Percentiles rank a stretch among this genome's conserved stretches.
Evolutionary conservation across 2,797 vertebrate genomes (phyloP).

Genomic region (Falco columbarius): DNA sequence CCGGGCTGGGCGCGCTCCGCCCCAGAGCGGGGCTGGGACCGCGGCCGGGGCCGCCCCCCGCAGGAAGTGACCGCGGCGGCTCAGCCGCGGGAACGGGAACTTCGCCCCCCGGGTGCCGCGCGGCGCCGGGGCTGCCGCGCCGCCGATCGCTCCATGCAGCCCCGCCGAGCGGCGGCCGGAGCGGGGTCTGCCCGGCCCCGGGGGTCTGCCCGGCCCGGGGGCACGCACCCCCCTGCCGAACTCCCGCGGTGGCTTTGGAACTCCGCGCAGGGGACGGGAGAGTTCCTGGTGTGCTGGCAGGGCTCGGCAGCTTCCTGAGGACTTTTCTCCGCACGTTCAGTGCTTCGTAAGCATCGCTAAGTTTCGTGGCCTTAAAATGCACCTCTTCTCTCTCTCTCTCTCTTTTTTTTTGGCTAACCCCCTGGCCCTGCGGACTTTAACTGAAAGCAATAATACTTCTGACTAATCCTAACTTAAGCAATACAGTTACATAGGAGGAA

Average conservation of each 20-base stretch:
- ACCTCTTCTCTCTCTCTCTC: background rate
- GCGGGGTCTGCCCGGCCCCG: background rate
- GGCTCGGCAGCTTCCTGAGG: background rate
- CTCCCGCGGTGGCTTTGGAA: rapidly evolving
- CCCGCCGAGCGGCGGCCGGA: background rate
- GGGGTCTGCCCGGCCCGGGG: background rate
- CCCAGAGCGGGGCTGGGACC: too few relatives aligned
- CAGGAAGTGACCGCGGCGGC: background rate
- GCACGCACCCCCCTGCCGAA: rapidly evolving
- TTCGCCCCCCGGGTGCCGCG: background rate
- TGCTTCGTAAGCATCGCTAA: background rate
- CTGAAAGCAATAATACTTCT: background rate
- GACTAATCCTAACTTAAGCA: background rate
- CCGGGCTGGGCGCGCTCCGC: too few relatives aligned
- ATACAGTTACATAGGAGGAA: background rate
- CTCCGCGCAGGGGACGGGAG: background rate
- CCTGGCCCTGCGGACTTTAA: background rate
- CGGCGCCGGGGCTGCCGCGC: background rate
- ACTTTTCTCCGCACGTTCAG: background rate
- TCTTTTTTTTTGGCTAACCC: background rate
- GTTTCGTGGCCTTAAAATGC: background rate
- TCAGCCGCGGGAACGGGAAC: background rate
- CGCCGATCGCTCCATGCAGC: background rate
- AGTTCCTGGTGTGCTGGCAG: background rate
- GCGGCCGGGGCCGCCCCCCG: background rate